phyloP scores from a whole-genome alignment of 30 jellyfish, hydroid and myxozoan genomes.

The Chrysaora quinquecirrha region DNA sequence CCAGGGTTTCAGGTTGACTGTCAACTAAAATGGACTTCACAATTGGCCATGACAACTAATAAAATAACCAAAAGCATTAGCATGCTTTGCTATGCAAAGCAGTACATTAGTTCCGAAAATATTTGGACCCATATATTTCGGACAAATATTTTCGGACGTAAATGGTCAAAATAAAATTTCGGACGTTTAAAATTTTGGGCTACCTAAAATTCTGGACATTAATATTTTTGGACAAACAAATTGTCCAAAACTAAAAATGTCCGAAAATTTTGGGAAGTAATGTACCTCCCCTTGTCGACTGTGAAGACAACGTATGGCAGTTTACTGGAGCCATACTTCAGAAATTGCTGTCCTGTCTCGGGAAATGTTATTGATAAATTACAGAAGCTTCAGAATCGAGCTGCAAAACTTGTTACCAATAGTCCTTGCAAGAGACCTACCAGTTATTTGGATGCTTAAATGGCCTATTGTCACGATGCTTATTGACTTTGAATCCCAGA shows the following conservation, averaged over 20 bases:
- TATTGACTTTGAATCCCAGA: constrained; percentile 3
- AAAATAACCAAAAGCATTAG: background rate
- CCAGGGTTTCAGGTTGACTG: constrained; percentile 1
- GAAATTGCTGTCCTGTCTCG: constrained; percentile 3
- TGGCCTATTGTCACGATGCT: constrained; percentile 6
- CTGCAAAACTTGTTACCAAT: constrained; percentile 8
- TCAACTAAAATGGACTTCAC: background rate
- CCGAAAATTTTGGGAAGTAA: no score
- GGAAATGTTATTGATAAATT: background rate
- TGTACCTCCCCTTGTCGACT: constrained; percentile 1
- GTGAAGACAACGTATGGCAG: constrained; percentile 2
- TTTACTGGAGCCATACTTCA: constrained; percentile 4
- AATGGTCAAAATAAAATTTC: no score
- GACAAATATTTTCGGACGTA: no score
- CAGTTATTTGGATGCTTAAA: no score
- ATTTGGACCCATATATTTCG: no score
- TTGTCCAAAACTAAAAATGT: no score
- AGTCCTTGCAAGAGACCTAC: background rate
- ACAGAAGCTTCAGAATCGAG: constrained; percentile 6
- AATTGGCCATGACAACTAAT: constrained; percentile 4
- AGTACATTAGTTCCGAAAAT: no score
- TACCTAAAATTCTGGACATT: no score
- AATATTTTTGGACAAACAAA: no score
- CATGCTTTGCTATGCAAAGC: no score
- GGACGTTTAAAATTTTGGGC: no score